Percentiles rank a stretch among this genome's conserved stretches.
These are phyloP conservation scores for Corythaixoides concolor DNA, from an alignment of 2,113 vertebrate species.

Conservation along the genomic window DNA sequence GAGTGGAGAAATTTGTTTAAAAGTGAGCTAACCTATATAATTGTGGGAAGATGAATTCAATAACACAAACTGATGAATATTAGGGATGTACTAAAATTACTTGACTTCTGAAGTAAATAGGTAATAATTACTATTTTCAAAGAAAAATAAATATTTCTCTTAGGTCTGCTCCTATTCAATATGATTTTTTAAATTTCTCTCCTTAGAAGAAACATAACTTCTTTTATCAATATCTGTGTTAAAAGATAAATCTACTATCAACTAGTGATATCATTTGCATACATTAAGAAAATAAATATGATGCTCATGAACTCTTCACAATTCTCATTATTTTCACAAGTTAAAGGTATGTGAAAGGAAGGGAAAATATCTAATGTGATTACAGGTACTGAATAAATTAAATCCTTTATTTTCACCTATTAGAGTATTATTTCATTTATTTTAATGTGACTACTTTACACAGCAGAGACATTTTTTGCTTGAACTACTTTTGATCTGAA, in stretches of 20 bases:
- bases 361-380: background rate
- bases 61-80: background rate
- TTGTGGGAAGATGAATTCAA: background rate
- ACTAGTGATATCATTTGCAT: background rate
- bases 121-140: background rate
- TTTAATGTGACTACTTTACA: background rate
- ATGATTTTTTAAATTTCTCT: background rate
- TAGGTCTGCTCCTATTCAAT: background rate
- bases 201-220: background rate
- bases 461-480: background rate
- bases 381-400: background rate
- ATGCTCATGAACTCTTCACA: background rate
- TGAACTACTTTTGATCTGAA: background rate
- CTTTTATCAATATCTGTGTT: background rate
- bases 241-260: background rate
- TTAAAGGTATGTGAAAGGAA: background rate
- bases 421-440: background rate
- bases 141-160: background rate
- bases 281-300: background rate
- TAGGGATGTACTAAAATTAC: background rate
- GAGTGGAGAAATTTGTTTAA: background rate
- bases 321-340: background rate
- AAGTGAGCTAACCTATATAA: background rate
- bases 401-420: background rate
- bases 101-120: background rate